phyloP scores from a whole-genome alignment of 2,113 vertebrate genomes.

The Lepus europaeus region DNA sequence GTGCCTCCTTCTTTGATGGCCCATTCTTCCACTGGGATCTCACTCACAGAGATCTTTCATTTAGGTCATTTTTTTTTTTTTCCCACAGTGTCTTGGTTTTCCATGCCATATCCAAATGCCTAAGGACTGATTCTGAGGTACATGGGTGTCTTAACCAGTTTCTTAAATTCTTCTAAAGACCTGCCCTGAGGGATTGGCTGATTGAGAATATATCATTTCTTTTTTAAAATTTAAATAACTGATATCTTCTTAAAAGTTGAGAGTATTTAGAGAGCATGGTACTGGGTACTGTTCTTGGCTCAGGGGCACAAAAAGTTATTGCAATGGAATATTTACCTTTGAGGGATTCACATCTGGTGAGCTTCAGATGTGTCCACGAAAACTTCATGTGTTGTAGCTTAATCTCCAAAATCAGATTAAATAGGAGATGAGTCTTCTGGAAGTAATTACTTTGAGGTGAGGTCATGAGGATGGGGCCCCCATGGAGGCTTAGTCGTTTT shows the following conservation, averaged over 20 bases:
- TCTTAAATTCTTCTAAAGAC: too few relatives aligned
- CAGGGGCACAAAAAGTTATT: not conserved
- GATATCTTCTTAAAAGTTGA: constrained; percentile 12
- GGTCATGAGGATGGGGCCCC: not conserved
- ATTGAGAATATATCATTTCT: not conserved
- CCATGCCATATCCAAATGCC: too few relatives aligned
- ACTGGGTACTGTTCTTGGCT: not conserved
- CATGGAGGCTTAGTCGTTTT: not conserved
- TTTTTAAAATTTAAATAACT: not conserved
- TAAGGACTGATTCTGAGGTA: too few relatives aligned
- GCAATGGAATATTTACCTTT: not conserved
- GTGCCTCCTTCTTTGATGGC: too few relatives aligned
- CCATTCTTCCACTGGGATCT: too few relatives aligned
- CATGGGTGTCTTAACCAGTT: too few relatives aligned
- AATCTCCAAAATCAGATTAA: not conserved
- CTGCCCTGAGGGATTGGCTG: too few relatives aligned
- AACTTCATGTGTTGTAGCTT: not conserved
- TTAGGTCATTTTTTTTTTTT: too few relatives aligned
- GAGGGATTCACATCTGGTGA: not conserved
- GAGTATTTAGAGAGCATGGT: not conserved
- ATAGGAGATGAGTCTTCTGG: not conserved
- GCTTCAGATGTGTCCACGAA: not conserved
- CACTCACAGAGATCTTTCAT: too few relatives aligned
- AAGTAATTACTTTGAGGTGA: not conserved
- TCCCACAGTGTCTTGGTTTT: too few relatives aligned